Base-by-base conservation (phyloP, 53 echinoderm and acorn worm species). In the Antedon mediterranea region DNA sequence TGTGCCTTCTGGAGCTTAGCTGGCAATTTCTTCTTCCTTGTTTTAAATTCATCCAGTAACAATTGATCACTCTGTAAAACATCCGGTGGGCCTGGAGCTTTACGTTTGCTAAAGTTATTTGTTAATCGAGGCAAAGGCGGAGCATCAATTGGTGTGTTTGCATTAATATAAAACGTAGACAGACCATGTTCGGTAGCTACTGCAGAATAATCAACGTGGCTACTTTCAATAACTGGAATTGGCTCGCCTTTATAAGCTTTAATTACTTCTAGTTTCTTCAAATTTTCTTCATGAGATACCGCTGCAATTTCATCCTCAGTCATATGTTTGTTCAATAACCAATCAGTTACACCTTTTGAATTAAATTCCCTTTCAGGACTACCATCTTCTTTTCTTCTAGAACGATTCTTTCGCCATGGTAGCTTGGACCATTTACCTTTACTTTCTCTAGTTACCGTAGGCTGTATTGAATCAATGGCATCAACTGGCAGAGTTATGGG, bases 331-430 rank as follows among this genome's bases (percentile, higher is more conserved):
- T 71, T 85, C 75, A 84, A 83, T 75, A 93, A 75, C 94, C 94
- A 93, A 72, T 89, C 86, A 73, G 88, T 80, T 3, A 93, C 94
- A 34, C 77, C 86, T 31, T 91, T 89, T 18, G 94, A 72, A 75
- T 93, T 89, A 71, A 91, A 93, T 28, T 89, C 91, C 72, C 94
- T 84, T 44, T 93, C 94, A 3, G 90, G 94, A 71, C 94, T 93
- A 0, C 91, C 94, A 34, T 83, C 85, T 31, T 86, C 90, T 33
- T 86, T 83, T 33, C 76, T 78, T 73, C 84, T 80, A 31, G 83
- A 81, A 30, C 82, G 82, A 41, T 80, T 74, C 77, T 78, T 76
- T 43, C 77, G 83, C 93, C 90, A 90, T 0, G 86, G 90, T 41
- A 93, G 71, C 77, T 88, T 85, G 31, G 87, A 88, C 41, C 82